Conservation (phyloP, 2,888 invertebrate genomes). For the Apamea monoglypha region DNA sequence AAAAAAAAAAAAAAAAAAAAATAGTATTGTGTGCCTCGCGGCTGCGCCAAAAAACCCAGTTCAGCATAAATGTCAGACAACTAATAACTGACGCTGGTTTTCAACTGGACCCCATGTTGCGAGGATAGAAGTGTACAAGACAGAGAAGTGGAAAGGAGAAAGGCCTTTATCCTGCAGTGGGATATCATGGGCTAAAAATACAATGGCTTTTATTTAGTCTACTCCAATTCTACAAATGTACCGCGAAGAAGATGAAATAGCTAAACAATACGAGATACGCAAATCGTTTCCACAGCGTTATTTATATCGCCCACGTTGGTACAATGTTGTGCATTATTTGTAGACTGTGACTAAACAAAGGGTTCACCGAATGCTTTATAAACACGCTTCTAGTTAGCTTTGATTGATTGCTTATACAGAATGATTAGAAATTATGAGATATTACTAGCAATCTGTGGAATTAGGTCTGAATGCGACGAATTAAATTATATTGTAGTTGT, state of each 20-base stretch:
- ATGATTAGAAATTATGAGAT: background rate
- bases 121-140: too few species aligned
- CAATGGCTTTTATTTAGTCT: background rate
- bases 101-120: too few species aligned
- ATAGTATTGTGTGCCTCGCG: too few species aligned
- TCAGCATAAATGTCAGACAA: too few species aligned
- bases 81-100: too few species aligned
- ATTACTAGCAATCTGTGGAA: background rate
- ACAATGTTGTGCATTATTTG: constrained; percentile 65
- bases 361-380: constrained; percentile 60
- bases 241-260: constrained; percentile 14
- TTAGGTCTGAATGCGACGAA: background rate
- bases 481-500: too few species aligned
- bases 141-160: too few species aligned
- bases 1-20: too few species aligned
- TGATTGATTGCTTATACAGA: constrained; percentile 37
- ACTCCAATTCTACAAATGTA: constrained; percentile 9
- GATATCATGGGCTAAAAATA: background rate
- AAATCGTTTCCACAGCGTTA: constrained; percentile 27
- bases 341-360: constrained; percentile 64
- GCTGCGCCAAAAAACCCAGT: too few species aligned
- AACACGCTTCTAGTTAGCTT: constrained; percentile 57
- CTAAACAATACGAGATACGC: constrained; percentile 36
- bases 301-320: constrained; percentile 41
- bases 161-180: too few species aligned